A percentile compares a stretch with the other conserved stretches of the same genome.
Evolutionary conservation across 2,113 vertebrate genomes (phyloP).

Genomic region (Marcusenius ussheri): DNA sequence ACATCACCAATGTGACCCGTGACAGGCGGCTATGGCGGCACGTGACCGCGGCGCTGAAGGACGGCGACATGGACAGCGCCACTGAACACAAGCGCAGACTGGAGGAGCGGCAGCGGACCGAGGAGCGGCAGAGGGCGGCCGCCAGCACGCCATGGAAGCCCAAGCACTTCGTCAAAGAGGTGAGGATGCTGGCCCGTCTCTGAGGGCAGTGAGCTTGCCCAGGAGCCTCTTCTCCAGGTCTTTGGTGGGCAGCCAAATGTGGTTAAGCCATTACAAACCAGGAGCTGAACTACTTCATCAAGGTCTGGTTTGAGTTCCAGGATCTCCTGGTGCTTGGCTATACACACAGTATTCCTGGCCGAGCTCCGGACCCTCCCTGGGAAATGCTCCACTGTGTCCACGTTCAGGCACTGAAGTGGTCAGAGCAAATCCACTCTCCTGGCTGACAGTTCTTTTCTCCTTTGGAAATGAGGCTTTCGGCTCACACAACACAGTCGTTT

Average conservation of each 20-base stretch:
- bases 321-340: background rate
- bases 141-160: conserved; percentile 64
- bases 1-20: background rate
- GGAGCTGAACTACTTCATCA: background rate
- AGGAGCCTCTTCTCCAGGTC: background rate
- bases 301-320: background rate
- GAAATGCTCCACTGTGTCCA: background rate
- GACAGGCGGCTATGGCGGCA: conserved; percentile 76
- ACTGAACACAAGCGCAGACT: conserved; percentile 78
- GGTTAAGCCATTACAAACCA: background rate
- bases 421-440: background rate
- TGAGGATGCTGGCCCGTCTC: conserved; percentile 35
- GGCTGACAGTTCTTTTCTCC: background rate
- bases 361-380: background rate
- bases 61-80: conserved; percentile 69
- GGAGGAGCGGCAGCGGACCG: conserved; percentile 77
- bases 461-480: background rate
- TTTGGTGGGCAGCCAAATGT: background rate
- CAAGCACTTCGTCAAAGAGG: conserved; percentile 81
- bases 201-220: background rate
- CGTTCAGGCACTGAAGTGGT: background rate
- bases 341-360: background rate
- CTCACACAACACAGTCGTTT: background rate
- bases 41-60: conserved; percentile 70
- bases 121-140: conserved; percentile 65